Base-by-base conservation (phyloP, 2,113 vertebrate species). In the Daboia siamensis region DNA sequence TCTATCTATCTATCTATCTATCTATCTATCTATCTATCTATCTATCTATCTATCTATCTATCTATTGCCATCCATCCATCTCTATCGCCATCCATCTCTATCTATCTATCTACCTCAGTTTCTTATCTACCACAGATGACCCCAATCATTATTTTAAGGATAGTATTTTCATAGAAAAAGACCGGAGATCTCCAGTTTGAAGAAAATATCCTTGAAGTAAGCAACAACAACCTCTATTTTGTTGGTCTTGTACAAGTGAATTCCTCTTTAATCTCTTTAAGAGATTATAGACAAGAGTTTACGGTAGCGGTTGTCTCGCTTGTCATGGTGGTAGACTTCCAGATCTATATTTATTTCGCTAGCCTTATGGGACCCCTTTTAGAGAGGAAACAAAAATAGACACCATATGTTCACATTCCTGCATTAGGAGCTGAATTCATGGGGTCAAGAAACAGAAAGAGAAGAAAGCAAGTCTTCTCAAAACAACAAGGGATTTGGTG, bases 381-480 rank as follows among this genome's bases (percentile, higher is more conserved):
- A 92, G 88, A 94, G 95, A 94, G 92, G 91, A 92, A 94, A 95
- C 0, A 24, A 94, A 95, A 91, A 69, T 64, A 93, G n/a, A n/a
- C 61, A 88, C 89, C 94, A 94, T 93, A 93, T 13, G 95, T 94
- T 94, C 91, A 59, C 21, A 24, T 92, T 94, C 61, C 90, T 95
- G 95, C 88, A 86, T 44, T 69, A 93, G 21, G 24, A 96, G 86
- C 20, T 90, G 89, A 93, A 89, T 90, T 90, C 24, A 87, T 87
- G 94, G 95, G 92, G 46, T 93, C 91, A 94, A 80, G 51, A 89
- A 12, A n/a, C 26, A 94, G 9, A 15, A 80, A 92, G 69, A 56
- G 15, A 54, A 92, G 61, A 92, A 94, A 91, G 33, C 92, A 13
- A 93, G 21, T 13, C 92, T 92, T 89, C 24, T 84, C 86, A 29